These are phyloP conservation scores for Cyphomyrus plagiostoma DNA, from an alignment of 2,113 vertebrate species.

Conservation along the genomic window DNA sequence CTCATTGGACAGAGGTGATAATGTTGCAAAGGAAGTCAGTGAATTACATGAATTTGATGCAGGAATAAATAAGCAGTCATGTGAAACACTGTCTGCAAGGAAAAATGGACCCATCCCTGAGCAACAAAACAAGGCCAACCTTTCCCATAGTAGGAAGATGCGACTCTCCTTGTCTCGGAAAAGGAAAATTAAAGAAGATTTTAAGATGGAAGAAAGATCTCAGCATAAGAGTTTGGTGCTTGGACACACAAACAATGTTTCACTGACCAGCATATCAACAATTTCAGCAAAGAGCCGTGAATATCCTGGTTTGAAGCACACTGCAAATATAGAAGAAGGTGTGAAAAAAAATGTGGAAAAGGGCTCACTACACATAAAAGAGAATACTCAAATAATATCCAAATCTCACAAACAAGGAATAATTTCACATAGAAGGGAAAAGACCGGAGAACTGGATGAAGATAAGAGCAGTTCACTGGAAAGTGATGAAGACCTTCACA, in stretches of 20 bases:
- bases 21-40: slow-evolving; percentile 81
- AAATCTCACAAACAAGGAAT: slow-evolving; percentile 5
- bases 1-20: slow-evolving; percentile 78
- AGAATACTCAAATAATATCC: slow-evolving; percentile 8
- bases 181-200: slow-evolving; percentile 55
- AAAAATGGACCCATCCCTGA: neutral
- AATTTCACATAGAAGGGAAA: slow-evolving; percentile 23
- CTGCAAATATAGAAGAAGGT: neutral
- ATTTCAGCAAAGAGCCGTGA: neutral
- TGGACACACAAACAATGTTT: neutral
- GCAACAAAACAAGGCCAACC: slow-evolving; percentile 28
- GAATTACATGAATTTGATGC: slow-evolving; percentile 84
- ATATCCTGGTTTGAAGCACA: neutral
- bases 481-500: slow-evolving; percentile 87
- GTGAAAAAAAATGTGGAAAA: slow-evolving; percentile 11
- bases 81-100: slow-evolving; percentile 18
- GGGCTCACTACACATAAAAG: neutral
- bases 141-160: slow-evolving; percentile 38
- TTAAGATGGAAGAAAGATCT: neutral
- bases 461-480: slow-evolving; percentile 93
- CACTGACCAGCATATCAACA: neutral
- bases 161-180: slow-evolving; percentile 56
- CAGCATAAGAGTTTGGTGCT: slow-evolving; percentile 25
- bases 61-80: slow-evolving; percentile 57
- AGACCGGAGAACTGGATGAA: slow-evolving; percentile 48